Conservation (phyloP, 2,113 vertebrate species). For the Muntiacus muntjak region DNA sequence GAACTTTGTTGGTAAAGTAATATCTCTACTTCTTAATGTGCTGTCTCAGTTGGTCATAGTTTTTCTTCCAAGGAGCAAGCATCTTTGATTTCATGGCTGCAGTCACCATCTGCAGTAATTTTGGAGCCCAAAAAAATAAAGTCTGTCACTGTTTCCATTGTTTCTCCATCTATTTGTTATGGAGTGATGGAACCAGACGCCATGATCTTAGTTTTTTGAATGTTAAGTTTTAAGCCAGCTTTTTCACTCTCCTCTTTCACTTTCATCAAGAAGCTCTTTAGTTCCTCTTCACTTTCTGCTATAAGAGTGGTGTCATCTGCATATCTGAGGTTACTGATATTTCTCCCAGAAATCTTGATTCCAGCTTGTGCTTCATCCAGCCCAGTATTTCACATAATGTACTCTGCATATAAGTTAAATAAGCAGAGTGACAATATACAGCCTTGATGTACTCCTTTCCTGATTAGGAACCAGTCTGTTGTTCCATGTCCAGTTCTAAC, state of each 20-base stretch:
- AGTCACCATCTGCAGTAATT: neutral
- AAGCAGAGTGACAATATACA: neutral
- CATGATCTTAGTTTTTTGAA: neutral
- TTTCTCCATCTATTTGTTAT: neutral
- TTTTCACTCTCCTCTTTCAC: neutral
- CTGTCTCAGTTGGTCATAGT: neutral
- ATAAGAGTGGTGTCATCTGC: neutral
- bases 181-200: neutral
- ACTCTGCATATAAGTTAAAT: neutral
- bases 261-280: neutral
- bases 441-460: neutral
- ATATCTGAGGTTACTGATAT: neutral
- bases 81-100: neutral
- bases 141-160: neutral
- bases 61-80: neutral
- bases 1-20: neutral
- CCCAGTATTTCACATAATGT: rapidly evolving
- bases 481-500: neutral
- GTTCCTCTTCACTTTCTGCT: neutral
- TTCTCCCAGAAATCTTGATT: neutral
- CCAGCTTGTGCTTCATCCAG: neutral
- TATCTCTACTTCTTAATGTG: neutral
- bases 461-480: neutral
- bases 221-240: neutral
- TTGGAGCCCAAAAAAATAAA: neutral